phyloP scores from a whole-genome alignment of 2,888 invertebrate genomes.

The Phorcus lineatus region DNA sequence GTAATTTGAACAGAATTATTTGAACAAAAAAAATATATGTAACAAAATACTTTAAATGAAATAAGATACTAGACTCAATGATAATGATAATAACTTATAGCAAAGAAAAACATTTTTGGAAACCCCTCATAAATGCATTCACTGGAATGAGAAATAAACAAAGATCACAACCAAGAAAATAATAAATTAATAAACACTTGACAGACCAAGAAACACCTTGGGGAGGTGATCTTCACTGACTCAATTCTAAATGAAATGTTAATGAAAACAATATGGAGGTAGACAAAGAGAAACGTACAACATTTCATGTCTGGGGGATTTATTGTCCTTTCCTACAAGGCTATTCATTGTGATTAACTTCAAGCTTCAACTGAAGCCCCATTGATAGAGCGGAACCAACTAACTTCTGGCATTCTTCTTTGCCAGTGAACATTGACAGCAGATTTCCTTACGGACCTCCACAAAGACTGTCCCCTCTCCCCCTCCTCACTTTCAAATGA shows the following conservation, averaged over 20 bases:
- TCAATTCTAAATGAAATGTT: not conserved
- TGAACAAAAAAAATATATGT: too few species aligned
- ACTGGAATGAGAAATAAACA: too few species aligned
- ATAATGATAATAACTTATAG: too few species aligned
- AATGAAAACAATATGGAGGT: not conserved
- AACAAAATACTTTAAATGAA: too few species aligned
- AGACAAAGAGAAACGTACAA: not conserved
- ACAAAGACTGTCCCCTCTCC: not conserved
- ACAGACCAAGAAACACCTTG: too few species aligned
- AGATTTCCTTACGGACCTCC: not conserved
- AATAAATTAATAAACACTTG: too few species aligned
- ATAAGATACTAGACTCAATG: too few species aligned
- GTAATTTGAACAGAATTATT: too few species aligned
- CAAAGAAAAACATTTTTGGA: too few species aligned
- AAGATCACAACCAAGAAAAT: too few species aligned
- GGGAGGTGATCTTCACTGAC: too few species aligned
- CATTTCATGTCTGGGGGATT: not conserved
- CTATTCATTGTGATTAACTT: not conserved
- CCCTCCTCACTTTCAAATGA: not conserved
- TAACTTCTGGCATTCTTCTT: not conserved
- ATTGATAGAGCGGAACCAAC: not conserved
- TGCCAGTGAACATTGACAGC: not conserved
- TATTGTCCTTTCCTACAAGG: conserved; percentile 1
- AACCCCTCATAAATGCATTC: too few species aligned
- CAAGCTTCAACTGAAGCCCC: not conserved